Evolutionary conservation across 2,113 vertebrate species (phyloP).

Genomic region (Triplophysa dalaica): DNA sequence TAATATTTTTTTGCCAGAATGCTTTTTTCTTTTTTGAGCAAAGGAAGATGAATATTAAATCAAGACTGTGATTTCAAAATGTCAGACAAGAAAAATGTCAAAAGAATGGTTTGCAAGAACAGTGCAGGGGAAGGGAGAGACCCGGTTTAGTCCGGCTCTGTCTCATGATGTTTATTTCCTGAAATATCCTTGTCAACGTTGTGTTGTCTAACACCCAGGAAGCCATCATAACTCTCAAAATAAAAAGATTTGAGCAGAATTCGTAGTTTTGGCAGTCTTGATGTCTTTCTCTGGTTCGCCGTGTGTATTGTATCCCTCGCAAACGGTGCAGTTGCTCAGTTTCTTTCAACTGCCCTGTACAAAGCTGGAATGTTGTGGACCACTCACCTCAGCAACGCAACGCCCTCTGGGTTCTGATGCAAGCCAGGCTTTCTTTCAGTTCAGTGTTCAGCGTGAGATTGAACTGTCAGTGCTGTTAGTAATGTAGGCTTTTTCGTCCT

Average conservation of each 20-base stretch:
- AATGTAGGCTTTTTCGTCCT: not conserved
- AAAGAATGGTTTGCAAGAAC: not conserved
- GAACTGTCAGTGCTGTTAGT: not conserved
- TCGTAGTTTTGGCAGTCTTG: not conserved
- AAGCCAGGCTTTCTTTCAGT: not conserved
- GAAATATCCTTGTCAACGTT: not conserved
- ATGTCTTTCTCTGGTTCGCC: constrained; percentile 6
- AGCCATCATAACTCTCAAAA: not conserved
- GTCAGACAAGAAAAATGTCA: not conserved
- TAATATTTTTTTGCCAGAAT: not conserved
- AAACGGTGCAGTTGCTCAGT: not conserved
- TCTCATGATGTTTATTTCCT: not conserved
- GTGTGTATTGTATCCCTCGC: not conserved
- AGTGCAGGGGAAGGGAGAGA: not conserved
- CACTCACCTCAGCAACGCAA: not conserved
- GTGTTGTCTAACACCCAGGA: not conserved
- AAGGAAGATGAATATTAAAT: not conserved
- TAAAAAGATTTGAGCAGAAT: constrained; percentile 1
- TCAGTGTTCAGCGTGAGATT: not conserved
- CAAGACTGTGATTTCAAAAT: not conserved
- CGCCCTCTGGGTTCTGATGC: not conserved
- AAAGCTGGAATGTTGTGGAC: not conserved
- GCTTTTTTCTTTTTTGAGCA: not conserved
- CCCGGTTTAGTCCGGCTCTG: not conserved
- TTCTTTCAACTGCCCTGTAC: not conserved